Base-by-base conservation (phyloP, 2,113 vertebrate genomes). In the Mesitornis unicolor region DNA sequence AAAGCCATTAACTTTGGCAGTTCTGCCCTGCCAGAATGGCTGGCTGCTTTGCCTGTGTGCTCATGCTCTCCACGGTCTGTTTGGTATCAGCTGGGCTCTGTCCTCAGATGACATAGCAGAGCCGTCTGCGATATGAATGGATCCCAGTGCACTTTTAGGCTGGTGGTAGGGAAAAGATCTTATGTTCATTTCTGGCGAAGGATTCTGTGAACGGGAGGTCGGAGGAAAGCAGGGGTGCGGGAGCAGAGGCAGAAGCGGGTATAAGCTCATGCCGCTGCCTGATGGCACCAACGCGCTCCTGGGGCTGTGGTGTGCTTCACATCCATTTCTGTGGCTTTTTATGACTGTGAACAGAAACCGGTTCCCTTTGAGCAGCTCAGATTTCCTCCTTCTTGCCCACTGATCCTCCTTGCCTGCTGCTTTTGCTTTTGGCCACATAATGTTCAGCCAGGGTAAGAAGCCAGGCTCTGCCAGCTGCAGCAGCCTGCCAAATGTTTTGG, bases 201-300 rank as follows among this genome's bases (percentile, higher is more conserved):
- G 76, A 56, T 21, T 45, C 40, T 6, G 2, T 42, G 57, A 54
- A 21, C 7, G 4, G 3, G 5, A n/a, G 56, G 54, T 3, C 14
- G 26, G 53, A 24, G 57, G 64, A 65, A 47, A 22, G 45, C 69
- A 45, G 51, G 38, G 70, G 42, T 21, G 19, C 11, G 20, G 63
- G 35, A 81, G 28, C 10, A 6, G 42, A 48, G 40, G 45, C 35
- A 36, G 50, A 56, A 53, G 24, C 3, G 9, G 35, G 61, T 28
- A 11, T 42, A 36, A 14, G 17, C 43, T 61, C 45, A 16, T 2
- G 1, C 31, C 0, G 0, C 20, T 57, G 43, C 17, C 53, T 1
- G 0, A 5, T 20, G 67, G 67, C 45, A 19, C 68, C 10, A 35
- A 25, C 33, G 3, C 1, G 1, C 43, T 84, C 7, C 63, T 40